Base-by-base conservation (phyloP, 2,888 invertebrate genomes). In the Ormia ochracea region DNA sequence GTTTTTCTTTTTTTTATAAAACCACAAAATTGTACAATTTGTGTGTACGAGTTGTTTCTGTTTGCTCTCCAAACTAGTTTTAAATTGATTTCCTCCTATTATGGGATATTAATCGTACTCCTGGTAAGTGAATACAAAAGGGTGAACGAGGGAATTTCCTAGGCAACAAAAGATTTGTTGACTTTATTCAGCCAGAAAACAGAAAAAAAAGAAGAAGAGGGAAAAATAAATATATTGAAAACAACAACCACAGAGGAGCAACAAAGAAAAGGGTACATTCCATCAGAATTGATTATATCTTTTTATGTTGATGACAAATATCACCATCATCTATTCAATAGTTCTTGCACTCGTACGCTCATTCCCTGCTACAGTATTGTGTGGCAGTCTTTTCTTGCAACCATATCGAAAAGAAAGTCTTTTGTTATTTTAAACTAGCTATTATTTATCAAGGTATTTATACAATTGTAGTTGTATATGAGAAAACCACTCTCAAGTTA, bases 51-150 rank as follows among this genome's bases (percentile, higher is more conserved):
- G 17, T 50, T 43, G 14, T 48, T 48, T 48, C 50, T 48, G 52
- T 58, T 54, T 70, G 58, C 52, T 70, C 54, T 61, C 63, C 19
- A 69, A 80, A 80, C 76, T 76, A 72, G 80, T 80, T 80, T 73
- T 68, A 80, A 80, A 80, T 80, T 80, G 80, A 80, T 80, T 76
- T 80, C 76, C 80, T 80, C 63, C 80, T 38, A 76, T 80, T 80
- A 80, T 63, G 76, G 76, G 56, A 68, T 80, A 80, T 76, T 73
- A 80, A 80, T 80, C 68, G 72, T 68, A 63, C 28, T 76, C 48
- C 52, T 76, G 43, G 59, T 31, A 41, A 72, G 14, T 31, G 19
- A 36, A 41, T 33, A 45, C 33, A 54, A 61, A 61, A 61, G 36
- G 59, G 26, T 54, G 23, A 43, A 63, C 19, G 65, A 36, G 56